Evolutionary conservation across 2,888 invertebrate species (phyloP).

Genomic region (Stictocephala bisonia): DNA sequence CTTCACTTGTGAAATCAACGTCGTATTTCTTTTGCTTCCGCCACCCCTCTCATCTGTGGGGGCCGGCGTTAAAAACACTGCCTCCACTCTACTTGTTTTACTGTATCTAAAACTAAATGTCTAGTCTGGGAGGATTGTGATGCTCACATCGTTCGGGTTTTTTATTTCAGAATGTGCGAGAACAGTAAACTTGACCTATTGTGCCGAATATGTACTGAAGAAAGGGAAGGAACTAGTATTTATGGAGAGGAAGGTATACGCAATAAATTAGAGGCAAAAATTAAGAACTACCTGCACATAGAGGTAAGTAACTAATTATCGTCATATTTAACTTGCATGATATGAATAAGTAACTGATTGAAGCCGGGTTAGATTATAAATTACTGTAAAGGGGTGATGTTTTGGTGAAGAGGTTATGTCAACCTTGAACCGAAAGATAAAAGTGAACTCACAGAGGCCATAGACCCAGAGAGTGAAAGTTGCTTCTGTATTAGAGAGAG

Average conservation of each 20-base stretch:
- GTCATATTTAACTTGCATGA: no score
- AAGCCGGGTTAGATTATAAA: no score
- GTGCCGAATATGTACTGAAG: slow-evolving; percentile 75
- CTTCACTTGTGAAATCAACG: slow-evolving; percentile 50
- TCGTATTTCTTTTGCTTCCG: slow-evolving; percentile 32
- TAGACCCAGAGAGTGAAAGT: slow-evolving; percentile 33
- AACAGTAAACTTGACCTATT: slow-evolving; percentile 57
- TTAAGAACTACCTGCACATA: slow-evolving; percentile 75
- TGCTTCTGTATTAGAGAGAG: no score
- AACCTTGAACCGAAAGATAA: slow-evolving; percentile 38
- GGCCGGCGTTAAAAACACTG: slow-evolving; percentile 35
- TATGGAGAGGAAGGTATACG: slow-evolving; percentile 75
- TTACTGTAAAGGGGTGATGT: no score
- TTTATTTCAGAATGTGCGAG: slow-evolving; percentile 39
- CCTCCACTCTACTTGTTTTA: background rate
- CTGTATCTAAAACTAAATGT: background rate
- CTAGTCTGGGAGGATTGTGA: background rate
- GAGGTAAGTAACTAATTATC: slow-evolving; percentile 67
- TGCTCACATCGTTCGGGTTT: background rate
- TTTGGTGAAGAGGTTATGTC: slow-evolving; percentile 40
- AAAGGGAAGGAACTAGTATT: slow-evolving; percentile 71
- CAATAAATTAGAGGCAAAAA: slow-evolving; percentile 74
- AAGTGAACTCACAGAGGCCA: slow-evolving; percentile 33
- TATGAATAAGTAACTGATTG: no score
- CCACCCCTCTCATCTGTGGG: slow-evolving; percentile 42